Evolutionary conservation across 2,797 vertebrate species (phyloP).

Genomic region (Molossus molossus): DNA sequence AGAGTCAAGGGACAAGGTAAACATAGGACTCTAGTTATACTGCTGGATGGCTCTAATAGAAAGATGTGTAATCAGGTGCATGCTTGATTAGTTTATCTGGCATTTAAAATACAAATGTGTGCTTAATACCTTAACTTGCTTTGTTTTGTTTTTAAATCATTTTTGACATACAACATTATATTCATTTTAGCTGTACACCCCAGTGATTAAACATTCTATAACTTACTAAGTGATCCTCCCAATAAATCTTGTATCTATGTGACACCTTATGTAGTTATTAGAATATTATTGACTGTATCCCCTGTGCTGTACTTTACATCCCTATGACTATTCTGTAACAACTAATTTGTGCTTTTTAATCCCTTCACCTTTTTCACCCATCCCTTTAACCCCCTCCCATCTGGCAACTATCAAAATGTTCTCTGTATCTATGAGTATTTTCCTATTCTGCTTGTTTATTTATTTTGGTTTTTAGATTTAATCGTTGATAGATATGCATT

Average conservation of each 20-base stretch:
- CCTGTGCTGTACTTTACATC: not conserved
- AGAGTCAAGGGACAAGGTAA: not conserved
- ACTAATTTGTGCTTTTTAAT: not conserved
- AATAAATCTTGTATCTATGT: not conserved
- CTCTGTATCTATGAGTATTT: not conserved
- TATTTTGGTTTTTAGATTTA: not conserved
- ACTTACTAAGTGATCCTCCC: not conserved
- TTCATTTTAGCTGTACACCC: not conserved
- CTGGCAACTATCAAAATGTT: not conserved
- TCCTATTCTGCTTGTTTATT: not conserved
- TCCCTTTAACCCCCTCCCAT: not conserved
- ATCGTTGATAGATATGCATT: not conserved
- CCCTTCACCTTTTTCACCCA: not conserved
- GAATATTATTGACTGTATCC: not conserved
- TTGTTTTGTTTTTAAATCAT: not conserved
- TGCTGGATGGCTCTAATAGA: not conserved
- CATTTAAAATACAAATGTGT: slow-evolving; percentile 34
- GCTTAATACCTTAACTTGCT: not conserved
- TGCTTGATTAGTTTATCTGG: not conserved
- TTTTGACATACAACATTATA: not conserved
- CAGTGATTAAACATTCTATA: not conserved
- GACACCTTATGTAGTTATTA: not conserved
- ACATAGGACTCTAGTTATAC: not conserved
- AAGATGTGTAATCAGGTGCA: not conserved
- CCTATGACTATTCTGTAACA: not conserved